These are phyloP conservation scores for Psophia crepitans DNA, from an alignment of 2,113 vertebrate species.

Conservation along the genomic window DNA sequence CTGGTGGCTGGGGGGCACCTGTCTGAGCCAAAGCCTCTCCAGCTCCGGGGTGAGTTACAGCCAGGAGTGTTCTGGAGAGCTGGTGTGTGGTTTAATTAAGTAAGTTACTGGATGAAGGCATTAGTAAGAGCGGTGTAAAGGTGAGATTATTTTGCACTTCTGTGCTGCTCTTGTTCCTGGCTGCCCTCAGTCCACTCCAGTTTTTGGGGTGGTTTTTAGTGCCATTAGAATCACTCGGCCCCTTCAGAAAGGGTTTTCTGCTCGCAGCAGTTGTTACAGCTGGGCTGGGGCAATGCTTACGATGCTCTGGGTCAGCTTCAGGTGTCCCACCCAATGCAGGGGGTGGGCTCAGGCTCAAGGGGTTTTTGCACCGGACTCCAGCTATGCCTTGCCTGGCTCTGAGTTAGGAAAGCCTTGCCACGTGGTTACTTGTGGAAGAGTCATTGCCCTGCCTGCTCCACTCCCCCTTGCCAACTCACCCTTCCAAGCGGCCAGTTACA, in stretches of 20 bases:
- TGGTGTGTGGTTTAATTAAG: rapidly evolving
- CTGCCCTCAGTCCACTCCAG: neutral
- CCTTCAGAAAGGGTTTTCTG: neutral
- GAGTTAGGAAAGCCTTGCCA: neutral
- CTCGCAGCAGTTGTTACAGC: too few relatives aligned
- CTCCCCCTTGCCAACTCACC: too few relatives aligned
- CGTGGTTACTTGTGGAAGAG: too few relatives aligned
- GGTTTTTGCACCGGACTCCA: neutral
- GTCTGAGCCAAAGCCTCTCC: rapidly evolving
- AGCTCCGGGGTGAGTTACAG: rapidly evolving
- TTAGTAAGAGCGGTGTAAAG: rapidly evolving
- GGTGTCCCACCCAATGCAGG: rapidly evolving
- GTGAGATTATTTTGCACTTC: too few relatives aligned
- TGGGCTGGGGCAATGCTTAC: rapidly evolving
- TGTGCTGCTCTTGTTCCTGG: neutral
- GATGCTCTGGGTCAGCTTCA: rapidly evolving
- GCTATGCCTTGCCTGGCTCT: too few relatives aligned
- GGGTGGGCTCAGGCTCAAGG: too few relatives aligned
- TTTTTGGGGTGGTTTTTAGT: neutral
- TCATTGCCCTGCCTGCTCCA: rapidly evolving
- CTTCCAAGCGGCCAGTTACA: too few relatives aligned
- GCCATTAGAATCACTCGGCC: rapidly evolving
- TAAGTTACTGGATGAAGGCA: neutral
- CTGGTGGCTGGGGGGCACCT: rapidly evolving
- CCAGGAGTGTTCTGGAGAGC: rapidly evolving